Evolutionary conservation across 2,888 invertebrate species (phyloP).

Genomic region (Athripsodes cinereus): DNA sequence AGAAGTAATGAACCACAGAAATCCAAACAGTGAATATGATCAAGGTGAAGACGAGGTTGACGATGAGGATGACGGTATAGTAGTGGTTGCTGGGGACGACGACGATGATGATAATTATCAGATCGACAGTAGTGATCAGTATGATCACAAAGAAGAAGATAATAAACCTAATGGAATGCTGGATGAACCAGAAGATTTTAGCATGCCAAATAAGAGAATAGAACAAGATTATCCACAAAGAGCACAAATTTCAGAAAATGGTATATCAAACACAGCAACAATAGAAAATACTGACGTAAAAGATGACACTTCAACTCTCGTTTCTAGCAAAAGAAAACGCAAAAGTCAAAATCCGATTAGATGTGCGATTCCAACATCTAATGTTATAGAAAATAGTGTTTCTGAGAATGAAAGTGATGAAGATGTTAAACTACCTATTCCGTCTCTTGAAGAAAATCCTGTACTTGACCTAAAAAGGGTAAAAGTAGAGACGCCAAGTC

Average conservation of each 20-base stretch:
- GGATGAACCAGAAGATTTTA: constrained; percentile 56
- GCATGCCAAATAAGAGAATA: constrained; percentile 52
- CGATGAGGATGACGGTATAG: constrained; percentile 70
- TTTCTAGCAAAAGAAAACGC: constrained; percentile 73
- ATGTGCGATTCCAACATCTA: constrained; percentile 55
- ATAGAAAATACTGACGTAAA: constrained; percentile 32
- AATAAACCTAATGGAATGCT: constrained; percentile 31
- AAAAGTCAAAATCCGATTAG: constrained; percentile 85
- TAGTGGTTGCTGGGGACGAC: constrained; percentile 73
- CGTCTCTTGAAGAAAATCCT: constrained; percentile 17
- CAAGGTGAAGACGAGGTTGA: constrained; percentile 51
- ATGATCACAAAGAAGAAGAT: constrained; percentile 27
- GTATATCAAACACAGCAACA: constrained; percentile 48
- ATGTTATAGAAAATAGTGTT: constrained; percentile 39
- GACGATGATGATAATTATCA: constrained; percentile 53
- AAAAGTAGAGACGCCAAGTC: constrained; percentile 29
- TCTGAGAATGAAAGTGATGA: constrained; percentile 8
- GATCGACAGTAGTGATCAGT: constrained; percentile 35
- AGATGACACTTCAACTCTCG: constrained; percentile 48
- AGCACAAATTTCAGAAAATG: constrained; percentile 53
- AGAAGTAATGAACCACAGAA: constrained; percentile 37
- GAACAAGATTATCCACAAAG: constrained; percentile 49
- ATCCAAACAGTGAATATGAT: constrained; percentile 36
- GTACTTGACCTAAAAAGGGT: constrained; percentile 15
- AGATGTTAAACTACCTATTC: constrained; percentile 14